A percentile compares a stretch with the other conserved stretches of the same genome.
Evolutionary conservation across 2,888 invertebrate species (phyloP).

Genomic region (Zele albiditarsus): DNA sequence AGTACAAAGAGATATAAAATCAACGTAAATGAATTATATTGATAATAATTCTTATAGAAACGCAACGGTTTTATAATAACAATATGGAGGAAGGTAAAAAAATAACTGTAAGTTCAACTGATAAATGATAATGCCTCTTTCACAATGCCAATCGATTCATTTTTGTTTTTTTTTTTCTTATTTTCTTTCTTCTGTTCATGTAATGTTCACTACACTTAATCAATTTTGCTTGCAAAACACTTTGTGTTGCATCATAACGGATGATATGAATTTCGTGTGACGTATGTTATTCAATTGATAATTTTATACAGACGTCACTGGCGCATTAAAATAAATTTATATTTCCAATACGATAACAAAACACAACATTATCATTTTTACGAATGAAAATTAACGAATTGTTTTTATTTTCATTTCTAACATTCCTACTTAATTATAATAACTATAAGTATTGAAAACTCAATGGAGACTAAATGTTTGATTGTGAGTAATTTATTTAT

Average conservation of each 20-base stretch:
- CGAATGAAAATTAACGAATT: conserved; percentile 20
- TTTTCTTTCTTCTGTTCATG: conserved; percentile 10
- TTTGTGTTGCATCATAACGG: background rate
- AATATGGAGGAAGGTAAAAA: conserved; percentile 34
- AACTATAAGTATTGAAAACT: conserved; percentile 22
- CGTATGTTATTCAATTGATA: background rate
- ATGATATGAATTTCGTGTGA: conserved; percentile 30
- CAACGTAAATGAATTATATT: conserved; percentile 40
- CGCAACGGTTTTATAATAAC: conserved; percentile 24
- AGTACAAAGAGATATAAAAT: conserved; percentile 49
- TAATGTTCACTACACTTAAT: background rate
- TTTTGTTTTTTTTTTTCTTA: background rate
- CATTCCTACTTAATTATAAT: conserved; percentile 13
- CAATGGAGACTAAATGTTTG: conserved; percentile 32
- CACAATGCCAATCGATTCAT: background rate
- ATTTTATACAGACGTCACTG: background rate
- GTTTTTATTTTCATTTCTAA: background rate
- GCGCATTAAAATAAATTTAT: conserved; percentile 13
- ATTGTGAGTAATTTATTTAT: conserved; percentile 15
- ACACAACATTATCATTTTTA: conserved; percentile 19
- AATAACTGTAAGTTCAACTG: background rate
- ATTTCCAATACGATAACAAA: conserved; percentile 13
- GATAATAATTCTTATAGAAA: conserved; percentile 31
- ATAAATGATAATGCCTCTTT: background rate
- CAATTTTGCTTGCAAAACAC: background rate